phyloP scores from a whole-genome alignment of 1,140 invertebrate species.

The Hyles vespertilio region DNA sequence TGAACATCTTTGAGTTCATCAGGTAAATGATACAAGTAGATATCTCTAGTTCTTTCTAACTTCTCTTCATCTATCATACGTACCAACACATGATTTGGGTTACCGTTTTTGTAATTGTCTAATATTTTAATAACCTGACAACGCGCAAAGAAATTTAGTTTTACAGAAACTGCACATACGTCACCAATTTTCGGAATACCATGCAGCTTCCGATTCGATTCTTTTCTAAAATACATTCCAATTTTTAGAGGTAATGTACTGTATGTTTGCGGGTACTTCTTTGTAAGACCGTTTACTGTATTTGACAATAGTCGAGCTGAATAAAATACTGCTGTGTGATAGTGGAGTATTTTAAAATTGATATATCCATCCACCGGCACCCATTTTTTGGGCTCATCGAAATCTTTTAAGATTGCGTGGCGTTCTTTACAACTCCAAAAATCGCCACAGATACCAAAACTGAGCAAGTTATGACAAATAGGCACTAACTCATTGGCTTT shows the following conservation, averaged over 20 bases:
- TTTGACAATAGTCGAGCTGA: conserved; percentile 51
- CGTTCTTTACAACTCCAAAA: conserved; percentile 51
- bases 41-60: conserved; percentile 39
- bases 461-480: conserved; percentile 50
- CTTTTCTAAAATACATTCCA: conserved; percentile 51
- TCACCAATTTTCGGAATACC: conserved; percentile 54
- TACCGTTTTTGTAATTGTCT: conserved; percentile 30
- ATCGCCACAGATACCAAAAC: conserved; percentile 58
- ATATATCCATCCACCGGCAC: conserved; percentile 53
- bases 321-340: conserved; percentile 44
- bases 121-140: conserved; percentile 63
- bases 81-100: conserved; percentile 51
- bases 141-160: conserved; percentile 44
- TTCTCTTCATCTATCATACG: conserved; percentile 62
- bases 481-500: conserved; percentile 52
- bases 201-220: conserved; percentile 48
- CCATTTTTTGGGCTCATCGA: conserved; percentile 51
- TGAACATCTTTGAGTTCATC: conserved; percentile 51
- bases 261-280: conserved; percentile 50
- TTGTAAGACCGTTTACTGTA: conserved; percentile 24
- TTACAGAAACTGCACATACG: conserved; percentile 52
- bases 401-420: conserved; percentile 44
- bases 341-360: conserved; percentile 59
- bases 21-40: conserved; percentile 56
- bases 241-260: conserved; percentile 54